Percentiles rank a stretch among this genome's conserved stretches.
Conservation (phyloP, 2,888 invertebrate species). For the Pocota personata region DNA sequence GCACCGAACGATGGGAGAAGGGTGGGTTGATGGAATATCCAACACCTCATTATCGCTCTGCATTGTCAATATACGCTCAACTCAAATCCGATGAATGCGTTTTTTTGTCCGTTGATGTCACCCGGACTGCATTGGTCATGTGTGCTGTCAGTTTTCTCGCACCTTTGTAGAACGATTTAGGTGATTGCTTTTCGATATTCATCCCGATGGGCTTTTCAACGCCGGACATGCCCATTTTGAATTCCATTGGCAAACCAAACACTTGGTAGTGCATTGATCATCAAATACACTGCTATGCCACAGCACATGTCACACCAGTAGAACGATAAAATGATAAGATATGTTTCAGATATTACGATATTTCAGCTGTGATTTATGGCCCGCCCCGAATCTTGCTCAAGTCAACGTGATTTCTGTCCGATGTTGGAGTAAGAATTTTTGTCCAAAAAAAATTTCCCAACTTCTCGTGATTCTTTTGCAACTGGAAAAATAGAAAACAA, state of each 20-base stretch:
- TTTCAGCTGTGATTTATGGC: slow-evolving; percentile 50
- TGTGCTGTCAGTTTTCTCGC: slow-evolving; percentile 49
- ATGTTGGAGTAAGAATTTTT: slow-evolving; percentile 27
- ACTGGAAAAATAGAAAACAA: not conserved
- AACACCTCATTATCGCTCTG: slow-evolving; percentile 59
- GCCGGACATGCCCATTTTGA: slow-evolving; percentile 43
- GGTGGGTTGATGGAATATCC: slow-evolving; percentile 70
- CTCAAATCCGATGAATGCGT: slow-evolving; percentile 52
- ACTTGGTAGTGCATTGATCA: not conserved
- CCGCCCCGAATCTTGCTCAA: slow-evolving; percentile 38
- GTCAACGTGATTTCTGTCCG: slow-evolving; percentile 22
- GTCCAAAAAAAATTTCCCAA: slow-evolving; percentile 35
- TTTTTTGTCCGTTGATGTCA: slow-evolving; percentile 27
- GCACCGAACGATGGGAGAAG: slow-evolving; percentile 39
- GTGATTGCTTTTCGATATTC: slow-evolving; percentile 50
- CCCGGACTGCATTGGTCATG: slow-evolving; percentile 52
- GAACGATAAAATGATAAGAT: slow-evolving; percentile 10
- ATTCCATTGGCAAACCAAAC: slow-evolving; percentile 23
- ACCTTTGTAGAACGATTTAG: slow-evolving; percentile 51
- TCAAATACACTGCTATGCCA: slow-evolving; percentile 23
- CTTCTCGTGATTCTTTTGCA: slow-evolving; percentile 45
- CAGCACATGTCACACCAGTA: not conserved
- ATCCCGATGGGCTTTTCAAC: slow-evolving; percentile 44
- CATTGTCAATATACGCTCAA: slow-evolving; percentile 30
- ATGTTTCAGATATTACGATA: not conserved